These are phyloP conservation scores for Rousettus leschenaultii DNA, from an alignment of 2,113 vertebrate species.

Conservation along the genomic window DNA sequence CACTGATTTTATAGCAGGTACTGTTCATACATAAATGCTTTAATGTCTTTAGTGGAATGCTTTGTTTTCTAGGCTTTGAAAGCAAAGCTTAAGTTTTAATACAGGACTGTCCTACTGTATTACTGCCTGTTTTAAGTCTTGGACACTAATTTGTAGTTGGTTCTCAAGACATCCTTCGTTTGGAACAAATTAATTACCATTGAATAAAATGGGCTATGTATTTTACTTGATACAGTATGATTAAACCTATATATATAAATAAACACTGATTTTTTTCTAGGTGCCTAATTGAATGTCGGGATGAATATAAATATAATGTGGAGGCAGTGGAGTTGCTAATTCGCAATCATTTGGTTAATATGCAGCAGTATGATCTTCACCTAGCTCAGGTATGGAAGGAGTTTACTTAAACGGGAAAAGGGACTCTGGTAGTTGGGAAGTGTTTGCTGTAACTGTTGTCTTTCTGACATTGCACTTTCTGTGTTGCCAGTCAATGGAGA, in stretches of 20 bases:
- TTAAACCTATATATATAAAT: conserved; percentile 78
- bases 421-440: neutral
- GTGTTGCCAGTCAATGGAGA: conserved; percentile 94
- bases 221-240: neutral
- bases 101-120: neutral
- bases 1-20: neutral
- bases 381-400: conserved; percentile 95
- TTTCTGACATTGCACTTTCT: conserved; percentile 46
- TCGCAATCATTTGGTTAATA: conserved; percentile 97
- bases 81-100: neutral
- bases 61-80: neutral
- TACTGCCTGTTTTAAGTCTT: conserved; percentile 15
- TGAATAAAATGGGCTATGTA: neutral
- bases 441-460: neutral
- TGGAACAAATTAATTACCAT: neutral
- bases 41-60: conserved; percentile 14
- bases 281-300: conserved; percentile 97
- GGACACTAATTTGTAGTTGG: neutral
- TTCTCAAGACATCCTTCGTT: neutral
- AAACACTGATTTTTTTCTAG: conserved; percentile 77
- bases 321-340: conserved; percentile 98
- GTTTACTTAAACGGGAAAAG: neutral
- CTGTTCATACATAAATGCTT: neutral
- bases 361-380: conserved; percentile 99
- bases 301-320: conserved; percentile 99